A percentile compares a stretch with the other conserved stretches of the same genome.
Evolutionary conservation across 1,140 invertebrate species (phyloP).

Genomic region (Drosophila parvula): DNA sequence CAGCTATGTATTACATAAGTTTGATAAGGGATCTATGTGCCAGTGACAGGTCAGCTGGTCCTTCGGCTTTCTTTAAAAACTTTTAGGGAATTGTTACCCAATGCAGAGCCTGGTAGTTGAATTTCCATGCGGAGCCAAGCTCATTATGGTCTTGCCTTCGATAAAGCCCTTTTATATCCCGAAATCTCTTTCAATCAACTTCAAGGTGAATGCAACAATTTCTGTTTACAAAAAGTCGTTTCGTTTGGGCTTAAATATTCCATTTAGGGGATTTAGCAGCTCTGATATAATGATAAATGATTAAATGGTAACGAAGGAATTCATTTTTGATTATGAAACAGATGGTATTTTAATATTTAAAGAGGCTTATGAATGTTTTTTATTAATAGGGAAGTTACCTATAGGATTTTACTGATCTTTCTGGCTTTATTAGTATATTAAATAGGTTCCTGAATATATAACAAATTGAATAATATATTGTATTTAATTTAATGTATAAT

Average conservation of each 20-base stretch:
- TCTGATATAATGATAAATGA: neutral
- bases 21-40: constrained; percentile 34
- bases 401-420: neutral
- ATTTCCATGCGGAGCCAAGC: neutral
- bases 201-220: constrained; percentile 20
- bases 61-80: constrained; percentile 10
- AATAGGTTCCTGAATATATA: too few species aligned
- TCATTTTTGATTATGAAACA: neutral
- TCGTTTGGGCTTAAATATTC: constrained; percentile 6
- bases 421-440: too few species aligned
- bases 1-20: constrained; percentile 21
- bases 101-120: constrained; percentile 16
- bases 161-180: constrained; percentile 1
- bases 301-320: neutral
- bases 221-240: constrained; percentile 4
- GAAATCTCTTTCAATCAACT: constrained; percentile 18
- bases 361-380: neutral
- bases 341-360: neutral
- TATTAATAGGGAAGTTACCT: too few species aligned
- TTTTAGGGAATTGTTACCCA: constrained; percentile 18
- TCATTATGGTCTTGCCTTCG: constrained; percentile 1
- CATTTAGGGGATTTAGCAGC: neutral
- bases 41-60: constrained; percentile 28
- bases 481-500: too few species aligned
- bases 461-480: too few species aligned